Percentiles rank a stretch among this genome's conserved stretches.
phyloP scores from a whole-genome alignment of 2,797 vertebrate genomes.

The Peromyscus attwateri region DNA sequence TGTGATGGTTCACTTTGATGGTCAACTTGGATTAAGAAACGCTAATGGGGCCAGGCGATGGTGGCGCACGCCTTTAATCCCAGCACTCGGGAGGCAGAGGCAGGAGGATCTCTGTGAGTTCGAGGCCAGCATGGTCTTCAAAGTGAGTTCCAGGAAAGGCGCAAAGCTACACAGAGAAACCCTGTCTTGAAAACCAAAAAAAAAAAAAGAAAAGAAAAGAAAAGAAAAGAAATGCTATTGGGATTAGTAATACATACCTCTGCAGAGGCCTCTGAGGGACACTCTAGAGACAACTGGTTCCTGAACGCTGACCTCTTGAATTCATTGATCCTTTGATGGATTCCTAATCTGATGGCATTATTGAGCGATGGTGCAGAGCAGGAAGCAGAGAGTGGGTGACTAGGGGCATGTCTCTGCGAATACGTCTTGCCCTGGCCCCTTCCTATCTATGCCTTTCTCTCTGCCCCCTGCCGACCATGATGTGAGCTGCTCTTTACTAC shows the following conservation, averaged over 20 bases:
- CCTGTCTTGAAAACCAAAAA: no score
- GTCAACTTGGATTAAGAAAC: not conserved
- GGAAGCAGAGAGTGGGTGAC: not conserved
- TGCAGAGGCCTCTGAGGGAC: not conserved
- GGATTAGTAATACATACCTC: not conserved
- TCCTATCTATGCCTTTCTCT: not conserved
- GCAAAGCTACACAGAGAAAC: no score
- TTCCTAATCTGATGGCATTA: not conserved
- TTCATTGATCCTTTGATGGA: not conserved
- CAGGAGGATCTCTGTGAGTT: no score
- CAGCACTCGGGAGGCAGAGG: no score
- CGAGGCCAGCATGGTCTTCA: no score
- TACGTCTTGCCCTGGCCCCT: not conserved
- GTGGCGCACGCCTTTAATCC: no score
- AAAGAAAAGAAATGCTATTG: not conserved
- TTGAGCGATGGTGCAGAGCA: not conserved
- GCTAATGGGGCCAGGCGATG: no score
- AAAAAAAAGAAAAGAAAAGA: no score
- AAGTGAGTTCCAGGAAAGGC: no score
- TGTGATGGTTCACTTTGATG: not conserved
- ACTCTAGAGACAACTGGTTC: not conserved
- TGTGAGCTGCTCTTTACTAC: not conserved
- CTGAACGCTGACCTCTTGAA: not conserved
- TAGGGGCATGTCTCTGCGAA: not conserved
- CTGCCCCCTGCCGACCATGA: not conserved